These are phyloP conservation scores for Parnassius mnemosyne DNA, from an alignment of 2,888 invertebrate species.

Conservation along the genomic window DNA sequence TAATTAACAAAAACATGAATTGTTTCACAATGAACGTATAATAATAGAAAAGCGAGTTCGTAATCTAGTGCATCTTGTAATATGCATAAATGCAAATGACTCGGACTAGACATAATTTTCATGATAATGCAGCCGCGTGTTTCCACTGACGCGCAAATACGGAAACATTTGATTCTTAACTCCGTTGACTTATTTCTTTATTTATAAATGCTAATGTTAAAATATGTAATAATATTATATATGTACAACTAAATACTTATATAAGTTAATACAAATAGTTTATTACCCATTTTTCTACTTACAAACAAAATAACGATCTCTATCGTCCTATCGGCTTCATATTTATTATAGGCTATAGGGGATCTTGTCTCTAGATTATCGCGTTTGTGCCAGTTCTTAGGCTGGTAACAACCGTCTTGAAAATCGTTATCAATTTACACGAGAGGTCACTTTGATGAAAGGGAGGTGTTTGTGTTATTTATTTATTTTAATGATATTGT, in stretches of 20 bases:
- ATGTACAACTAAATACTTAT: too few relatives aligned
- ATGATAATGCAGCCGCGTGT: slow-evolving; percentile 14
- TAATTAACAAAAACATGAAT: slow-evolving; percentile 29
- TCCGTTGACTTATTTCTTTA: not conserved
- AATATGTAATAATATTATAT: too few relatives aligned
- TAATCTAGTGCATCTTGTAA: slow-evolving; percentile 28
- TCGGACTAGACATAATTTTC: slow-evolving; percentile 24
- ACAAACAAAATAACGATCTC: slow-evolving; percentile 16
- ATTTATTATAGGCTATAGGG: slow-evolving; percentile 15
- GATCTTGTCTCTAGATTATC: slow-evolving; percentile 23
- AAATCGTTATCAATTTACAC: slow-evolving; percentile 18
- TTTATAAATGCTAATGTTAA: too few relatives aligned
- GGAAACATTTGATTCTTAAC: slow-evolving; percentile 11
- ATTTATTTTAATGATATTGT: not conserved
- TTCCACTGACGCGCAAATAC: slow-evolving; percentile 16
- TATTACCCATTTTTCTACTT: slow-evolving; percentile 17
- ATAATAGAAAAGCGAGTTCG: slow-evolving; percentile 26
- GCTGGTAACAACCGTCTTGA: slow-evolving; percentile 18
- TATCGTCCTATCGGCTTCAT: slow-evolving; percentile 20
- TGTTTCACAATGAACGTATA: slow-evolving; percentile 27
- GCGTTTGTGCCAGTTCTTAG: slow-evolving; percentile 19
- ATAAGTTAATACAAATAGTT: not conserved
- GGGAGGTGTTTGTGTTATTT: not conserved
- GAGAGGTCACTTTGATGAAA: slow-evolving; percentile 14
- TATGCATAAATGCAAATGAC: slow-evolving; percentile 27